Percentiles rank a stretch among this genome's conserved stretches.
Evolutionary conservation across 2,797 vertebrate species (phyloP).

Genomic region (Ctenosaura bakeri): DNA sequence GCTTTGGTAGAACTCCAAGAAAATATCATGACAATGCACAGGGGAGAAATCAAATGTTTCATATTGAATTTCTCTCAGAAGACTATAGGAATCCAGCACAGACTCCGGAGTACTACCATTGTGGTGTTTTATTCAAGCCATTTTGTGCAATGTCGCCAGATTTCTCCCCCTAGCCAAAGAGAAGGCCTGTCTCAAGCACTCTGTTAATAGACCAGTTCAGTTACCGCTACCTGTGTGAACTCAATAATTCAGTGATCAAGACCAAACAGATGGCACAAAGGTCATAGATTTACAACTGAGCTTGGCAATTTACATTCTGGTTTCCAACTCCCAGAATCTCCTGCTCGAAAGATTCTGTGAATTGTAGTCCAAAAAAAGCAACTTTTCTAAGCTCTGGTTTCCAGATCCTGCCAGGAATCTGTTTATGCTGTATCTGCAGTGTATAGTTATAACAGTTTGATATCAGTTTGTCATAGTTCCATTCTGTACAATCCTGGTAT

Average conservation of each 20-base stretch:
- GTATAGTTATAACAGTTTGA: too few species aligned
- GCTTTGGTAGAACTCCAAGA: background rate
- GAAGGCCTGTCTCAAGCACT: background rate
- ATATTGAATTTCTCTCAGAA: background rate
- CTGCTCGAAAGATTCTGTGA: too few species aligned
- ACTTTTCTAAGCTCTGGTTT: too few species aligned
- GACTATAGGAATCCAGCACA: background rate
- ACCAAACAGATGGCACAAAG: background rate
- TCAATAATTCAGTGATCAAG: background rate
- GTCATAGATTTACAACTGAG: too few species aligned
- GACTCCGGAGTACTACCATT: background rate
- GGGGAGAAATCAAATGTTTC: background rate
- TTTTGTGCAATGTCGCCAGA: background rate
- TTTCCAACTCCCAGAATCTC: too few species aligned
- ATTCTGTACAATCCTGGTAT: too few species aligned
- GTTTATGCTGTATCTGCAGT: too few species aligned
- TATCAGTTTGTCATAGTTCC: too few species aligned
- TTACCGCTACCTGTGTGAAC: background rate
- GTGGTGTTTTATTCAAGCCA: background rate
- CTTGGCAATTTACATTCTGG: background rate
- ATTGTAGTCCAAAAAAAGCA: too few species aligned
- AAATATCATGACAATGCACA: background rate
- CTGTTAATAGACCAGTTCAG: background rate
- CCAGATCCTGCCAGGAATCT: too few species aligned
- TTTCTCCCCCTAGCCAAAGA: background rate